Evolutionary conservation across 2,888 invertebrate species (phyloP), one percentile per base, ranked within the genome.

Genomic region (Drosophila peninsularis): DNA sequence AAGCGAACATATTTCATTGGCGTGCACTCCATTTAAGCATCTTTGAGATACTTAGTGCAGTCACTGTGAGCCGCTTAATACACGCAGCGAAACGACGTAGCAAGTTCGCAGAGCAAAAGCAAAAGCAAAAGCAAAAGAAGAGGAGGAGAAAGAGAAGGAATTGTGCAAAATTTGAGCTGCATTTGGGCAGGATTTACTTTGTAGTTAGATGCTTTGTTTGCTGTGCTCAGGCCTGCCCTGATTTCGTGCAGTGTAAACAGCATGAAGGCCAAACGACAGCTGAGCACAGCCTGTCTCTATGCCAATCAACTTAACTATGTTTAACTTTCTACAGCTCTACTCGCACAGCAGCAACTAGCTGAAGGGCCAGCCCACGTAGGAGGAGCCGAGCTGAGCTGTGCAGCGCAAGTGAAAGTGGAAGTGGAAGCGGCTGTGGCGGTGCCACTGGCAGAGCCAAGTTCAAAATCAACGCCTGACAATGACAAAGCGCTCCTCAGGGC

Each of bases 401-500:
- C 32, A 54, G 49, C 24, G 49, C 24, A 14, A 52, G 36, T 32
- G 36, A 36, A 36, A 52, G 52, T 24, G 49, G 19, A 5, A 50
- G 21, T 0, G 19, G 13, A 4, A 5, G 62, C 41, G 45, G 65
- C n/a, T 6, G 39, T 27, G 37, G 37, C 45, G 58, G 24, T 47
- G 50, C 45, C 30, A 52, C n/a, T 39, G 56, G 52, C 50, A 34
- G 17, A 60, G 74, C 73, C 88, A 82, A 82, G 82, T 87, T 87
- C 88, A 82, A 87, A 87, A 82, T 87, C 88, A 82, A 71, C 82
- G 88, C 85, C 79, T 82, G 82, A 87, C 85, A 82, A 82, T 82
- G 82, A 82, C 88, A 87, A 75, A 75, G 78, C 68, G 75, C 78
- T 77, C 52, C 45, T 61, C 55, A 61, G 60, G 68, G 77, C 75